Evolutionary conservation across 2,797 vertebrate species (phyloP), one percentile per base, ranked within the genome.

Genomic region (Momotus momota): DNA sequence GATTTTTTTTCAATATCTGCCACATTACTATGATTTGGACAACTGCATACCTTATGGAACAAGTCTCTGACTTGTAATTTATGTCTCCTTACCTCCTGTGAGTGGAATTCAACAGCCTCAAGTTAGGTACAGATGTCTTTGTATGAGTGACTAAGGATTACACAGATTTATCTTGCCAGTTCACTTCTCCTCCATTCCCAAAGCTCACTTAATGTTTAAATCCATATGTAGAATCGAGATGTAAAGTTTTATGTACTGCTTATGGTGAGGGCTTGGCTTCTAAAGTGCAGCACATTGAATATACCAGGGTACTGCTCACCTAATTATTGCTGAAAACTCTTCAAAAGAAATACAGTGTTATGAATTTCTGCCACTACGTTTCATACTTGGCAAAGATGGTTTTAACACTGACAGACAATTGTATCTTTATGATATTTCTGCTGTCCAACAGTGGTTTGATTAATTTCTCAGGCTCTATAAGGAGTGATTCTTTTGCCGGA

Each of bases 51-150:
- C 51, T 89, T 74, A 74, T 31, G 71, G 33, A 62, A 27, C 54
- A 71, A 93, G 33, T 54, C 26, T 86, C 16, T 94, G 60, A n/a
- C 41, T 74, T 64, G n/a, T 29, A 89, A 70, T 54, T 88, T 83
- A 38, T 71, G 7, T n/a, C 14, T 81, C 10, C 23, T 77, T 80
- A 21, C 25, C 55, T 55, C 6, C 38, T 0, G 0, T 73, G 52
- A 91, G 64, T 73, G 52, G 62, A 78, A 95, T 90, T 86, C n/a
- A 88, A 64, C 14, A 54, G 14, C 12, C 41, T 78, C 23, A 21
- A 81, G 21, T 41, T 40, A 64, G 11, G 19, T 64, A 54, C 11
- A 52, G 21, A n/a, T 35, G 7, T n/a, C n/a, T 87, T 16, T 57
- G 77, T 54, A 43, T 25, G 66, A 91, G 10, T 60, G 23, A 86